phyloP scores from a whole-genome alignment of 2,888 invertebrate genomes.

The Diaprepes abbreviatus region DNA sequence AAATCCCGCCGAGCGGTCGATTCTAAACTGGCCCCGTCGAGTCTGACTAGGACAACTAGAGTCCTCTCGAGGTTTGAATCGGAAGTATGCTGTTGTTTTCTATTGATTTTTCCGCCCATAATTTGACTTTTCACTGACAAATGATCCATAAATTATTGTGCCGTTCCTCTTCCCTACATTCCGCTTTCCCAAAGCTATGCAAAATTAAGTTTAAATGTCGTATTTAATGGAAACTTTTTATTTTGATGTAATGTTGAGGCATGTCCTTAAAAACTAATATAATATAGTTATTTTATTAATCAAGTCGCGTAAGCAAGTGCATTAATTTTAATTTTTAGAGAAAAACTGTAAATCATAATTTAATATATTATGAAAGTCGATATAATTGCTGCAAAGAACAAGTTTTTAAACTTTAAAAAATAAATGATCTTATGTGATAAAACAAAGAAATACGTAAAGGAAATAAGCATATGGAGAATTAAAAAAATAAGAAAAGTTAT shows the following conservation, averaged over 20 bases:
- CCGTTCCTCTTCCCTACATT: constrained; percentile 57
- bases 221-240: neutral
- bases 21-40: constrained; percentile 55
- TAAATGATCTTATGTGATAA: too few species aligned
- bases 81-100: constrained; percentile 44
- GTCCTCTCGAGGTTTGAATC: constrained; percentile 54
- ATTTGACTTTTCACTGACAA: constrained; percentile 62
- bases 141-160: constrained; percentile 65
- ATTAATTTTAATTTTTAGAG: too few species aligned
- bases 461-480: too few species aligned
- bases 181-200: constrained; percentile 15
- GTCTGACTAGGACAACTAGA: constrained; percentile 53
- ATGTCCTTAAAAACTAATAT: too few species aligned
- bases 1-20: constrained; percentile 41
- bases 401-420: too few species aligned
- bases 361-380: too few species aligned
- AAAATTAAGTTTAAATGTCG: neutral
- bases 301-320: neutral
- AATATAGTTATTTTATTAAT: too few species aligned
- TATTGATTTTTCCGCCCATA: constrained; percentile 67
- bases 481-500: too few species aligned
- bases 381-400: too few species aligned
- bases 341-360: neutral
- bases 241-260: neutral
- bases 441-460: too few species aligned